phyloP scores from a whole-genome alignment of 2,888 invertebrate species.

The Troides helena region DNA sequence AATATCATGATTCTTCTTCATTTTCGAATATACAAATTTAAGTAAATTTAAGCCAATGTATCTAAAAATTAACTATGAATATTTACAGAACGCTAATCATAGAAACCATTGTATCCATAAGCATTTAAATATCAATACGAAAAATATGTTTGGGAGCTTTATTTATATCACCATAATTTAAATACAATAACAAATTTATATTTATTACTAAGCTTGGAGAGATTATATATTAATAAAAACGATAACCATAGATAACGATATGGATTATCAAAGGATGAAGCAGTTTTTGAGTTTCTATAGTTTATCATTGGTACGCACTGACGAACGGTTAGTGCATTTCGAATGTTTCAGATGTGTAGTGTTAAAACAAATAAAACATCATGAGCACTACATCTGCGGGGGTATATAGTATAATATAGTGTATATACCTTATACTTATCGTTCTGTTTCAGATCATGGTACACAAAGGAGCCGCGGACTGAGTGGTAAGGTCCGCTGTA shows the following conservation, averaged over 20 bases:
- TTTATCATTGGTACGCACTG: background rate
- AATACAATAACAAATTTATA: too few species aligned
- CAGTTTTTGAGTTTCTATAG: background rate
- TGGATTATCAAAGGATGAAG: too few species aligned
- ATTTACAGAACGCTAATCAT: background rate
- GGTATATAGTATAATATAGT: background rate
- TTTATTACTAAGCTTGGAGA: too few species aligned
- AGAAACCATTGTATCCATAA: background rate
- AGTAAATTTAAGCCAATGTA: background rate
- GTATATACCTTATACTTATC: conserved; percentile 87
- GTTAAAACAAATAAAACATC: too few species aligned
- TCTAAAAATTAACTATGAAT: background rate
- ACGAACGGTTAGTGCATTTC: too few species aligned
- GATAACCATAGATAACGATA: too few species aligned
- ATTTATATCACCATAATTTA: too few species aligned
- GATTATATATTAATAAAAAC: too few species aligned
- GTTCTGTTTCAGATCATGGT: conserved; percentile 91
- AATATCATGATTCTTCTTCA: background rate
- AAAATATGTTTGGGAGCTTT: too few species aligned
- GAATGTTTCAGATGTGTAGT: too few species aligned
- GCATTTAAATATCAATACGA: too few species aligned
- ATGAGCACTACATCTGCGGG: too few species aligned
- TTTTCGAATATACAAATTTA: background rate
- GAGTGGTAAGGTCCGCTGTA: conserved; percentile 93
- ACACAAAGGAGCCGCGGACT: conserved; percentile 92